Evolutionary conservation across 2,888 invertebrate genomes (phyloP).

Genomic region (Diaprepes abbreviatus): DNA sequence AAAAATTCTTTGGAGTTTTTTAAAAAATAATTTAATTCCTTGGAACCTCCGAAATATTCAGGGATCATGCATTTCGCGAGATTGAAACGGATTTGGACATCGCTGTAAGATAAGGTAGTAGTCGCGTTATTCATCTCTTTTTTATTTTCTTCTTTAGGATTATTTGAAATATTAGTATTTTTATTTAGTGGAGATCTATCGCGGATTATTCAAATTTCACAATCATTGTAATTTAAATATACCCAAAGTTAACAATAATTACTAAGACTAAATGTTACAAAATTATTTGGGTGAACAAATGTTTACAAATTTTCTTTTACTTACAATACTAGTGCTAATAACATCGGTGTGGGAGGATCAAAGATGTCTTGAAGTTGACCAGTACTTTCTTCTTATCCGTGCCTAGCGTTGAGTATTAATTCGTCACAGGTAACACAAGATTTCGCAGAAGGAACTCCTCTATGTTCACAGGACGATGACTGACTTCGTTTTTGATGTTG

Average conservation of each 20-base stretch:
- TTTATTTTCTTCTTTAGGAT: background rate
- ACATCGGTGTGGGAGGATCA: slow-evolving; percentile 1
- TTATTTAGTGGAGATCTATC: slow-evolving; percentile 14
- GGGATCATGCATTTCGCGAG: slow-evolving; percentile 13
- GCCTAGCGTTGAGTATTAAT: background rate
- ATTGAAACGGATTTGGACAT: slow-evolving; percentile 11
- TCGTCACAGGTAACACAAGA: background rate
- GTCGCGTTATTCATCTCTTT: background rate
- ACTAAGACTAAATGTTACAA: background rate
- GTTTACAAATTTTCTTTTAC: background rate
- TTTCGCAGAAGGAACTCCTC: background rate
- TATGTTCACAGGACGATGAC: no score
- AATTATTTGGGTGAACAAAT: background rate
- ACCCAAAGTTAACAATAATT: background rate
- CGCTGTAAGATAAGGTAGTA: background rate
- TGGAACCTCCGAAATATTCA: background rate
- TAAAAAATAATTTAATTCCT: slow-evolving; percentile 6
- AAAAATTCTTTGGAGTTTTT: slow-evolving; percentile 13
- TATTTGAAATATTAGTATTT: background rate
- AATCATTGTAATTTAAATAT: slow-evolving; percentile 11
- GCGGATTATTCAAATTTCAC: background rate
- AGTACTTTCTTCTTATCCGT: background rate
- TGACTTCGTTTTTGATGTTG: no score
- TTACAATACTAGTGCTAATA: background rate
- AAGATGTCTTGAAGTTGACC: background rate